Evolutionary conservation across 2,888 invertebrate genomes (phyloP).

Genomic region (Drosophila monieri): DNA sequence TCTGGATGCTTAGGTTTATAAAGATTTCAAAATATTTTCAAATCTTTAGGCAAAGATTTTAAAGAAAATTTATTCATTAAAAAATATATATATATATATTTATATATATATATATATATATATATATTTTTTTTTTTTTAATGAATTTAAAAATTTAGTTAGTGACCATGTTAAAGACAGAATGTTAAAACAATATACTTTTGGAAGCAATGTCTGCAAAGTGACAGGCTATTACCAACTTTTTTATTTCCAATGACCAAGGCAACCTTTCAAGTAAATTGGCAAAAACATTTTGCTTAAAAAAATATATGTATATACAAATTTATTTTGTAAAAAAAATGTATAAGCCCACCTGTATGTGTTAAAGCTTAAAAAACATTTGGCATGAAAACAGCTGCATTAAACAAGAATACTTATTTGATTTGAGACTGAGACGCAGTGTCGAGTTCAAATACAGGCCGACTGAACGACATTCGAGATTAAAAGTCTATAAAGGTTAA

Average conservation of each 20-base stretch:
- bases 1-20: background rate
- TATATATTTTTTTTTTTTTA: too few relatives aligned
- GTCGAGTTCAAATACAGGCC: background rate
- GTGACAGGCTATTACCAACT: background rate
- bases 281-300: background rate
- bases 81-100: too few relatives aligned
- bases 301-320: background rate
- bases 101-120: too few relatives aligned
- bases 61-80: too few relatives aligned
- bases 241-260: background rate
- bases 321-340: background rate
- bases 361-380: conserved; percentile 3
- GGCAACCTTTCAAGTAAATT: background rate
- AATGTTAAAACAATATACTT: too few relatives aligned
- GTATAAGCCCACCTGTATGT: background rate
- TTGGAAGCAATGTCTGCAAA: background rate
- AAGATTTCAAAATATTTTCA: too few relatives aligned
- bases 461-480: conserved; percentile 6
- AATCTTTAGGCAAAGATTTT: too few relatives aligned
- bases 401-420: background rate
- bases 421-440: background rate
- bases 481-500: conserved; percentile 55
- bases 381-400: background rate
- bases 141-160: too few relatives aligned
- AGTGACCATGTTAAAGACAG: too few relatives aligned